A percentile compares a stretch with the other conserved stretches of the same genome.
phyloP scores from a whole-genome alignment of 2,888 invertebrate genomes.

The Morpho deidamia region DNA sequence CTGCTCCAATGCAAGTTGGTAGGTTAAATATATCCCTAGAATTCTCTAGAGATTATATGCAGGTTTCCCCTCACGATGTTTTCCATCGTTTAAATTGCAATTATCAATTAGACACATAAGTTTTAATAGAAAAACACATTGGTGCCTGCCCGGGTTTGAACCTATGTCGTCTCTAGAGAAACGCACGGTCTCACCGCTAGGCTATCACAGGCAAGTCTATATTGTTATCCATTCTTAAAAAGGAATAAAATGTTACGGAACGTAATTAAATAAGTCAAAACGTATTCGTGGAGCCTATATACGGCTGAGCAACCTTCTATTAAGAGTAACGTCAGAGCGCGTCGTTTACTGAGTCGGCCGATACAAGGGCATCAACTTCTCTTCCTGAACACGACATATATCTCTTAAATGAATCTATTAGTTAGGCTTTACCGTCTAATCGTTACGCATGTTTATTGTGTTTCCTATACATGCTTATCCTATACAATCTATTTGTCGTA shows the following conservation, averaged over 20 bases:
- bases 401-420: constrained; percentile 26
- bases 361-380: constrained; percentile 63
- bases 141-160: too few relatives aligned
- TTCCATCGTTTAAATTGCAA: too few relatives aligned
- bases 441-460: constrained; percentile 4
- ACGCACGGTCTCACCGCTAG: too few relatives aligned
- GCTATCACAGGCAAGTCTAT: background rate
- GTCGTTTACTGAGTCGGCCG: constrained; percentile 31
- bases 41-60: too few relatives aligned
- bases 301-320: constrained; percentile 36
- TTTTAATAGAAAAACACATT: too few relatives aligned
- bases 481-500: too few relatives aligned
- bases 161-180: too few relatives aligned
- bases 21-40: too few relatives aligned
- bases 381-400: constrained; percentile 60
- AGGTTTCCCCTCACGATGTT: too few relatives aligned
- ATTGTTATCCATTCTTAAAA: constrained; percentile 6
- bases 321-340: constrained; percentile 33
- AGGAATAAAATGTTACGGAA: constrained; percentile 19
- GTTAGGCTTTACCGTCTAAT: constrained; percentile 22
- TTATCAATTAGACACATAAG: too few relatives aligned
- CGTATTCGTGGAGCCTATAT: constrained; percentile 15
- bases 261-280: constrained; percentile 12
- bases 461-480: background rate
- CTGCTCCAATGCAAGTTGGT: too few relatives aligned